These are phyloP conservation scores for Drosophila tripunctata DNA, from an alignment of 2,888 invertebrate species.

Conservation along the genomic window DNA sequence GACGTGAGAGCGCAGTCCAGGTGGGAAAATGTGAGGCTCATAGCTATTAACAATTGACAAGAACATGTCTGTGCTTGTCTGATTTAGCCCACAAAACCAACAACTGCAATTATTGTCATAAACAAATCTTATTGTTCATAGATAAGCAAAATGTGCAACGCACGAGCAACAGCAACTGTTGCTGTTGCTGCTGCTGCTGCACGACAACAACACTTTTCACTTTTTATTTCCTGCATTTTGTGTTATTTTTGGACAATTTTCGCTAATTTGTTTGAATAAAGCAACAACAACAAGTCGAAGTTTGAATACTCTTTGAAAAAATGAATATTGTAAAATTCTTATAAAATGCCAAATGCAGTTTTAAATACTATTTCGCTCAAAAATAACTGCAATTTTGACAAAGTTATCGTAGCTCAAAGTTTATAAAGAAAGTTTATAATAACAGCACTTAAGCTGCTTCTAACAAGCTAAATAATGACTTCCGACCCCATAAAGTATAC, in stretches of 20 bases:
- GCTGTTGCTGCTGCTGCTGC: slow-evolving; percentile 12
- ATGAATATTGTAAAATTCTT: no score
- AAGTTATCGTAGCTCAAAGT: no score
- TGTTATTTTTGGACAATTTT: slow-evolving; percentile 74
- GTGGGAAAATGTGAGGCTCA: slow-evolving; percentile 21
- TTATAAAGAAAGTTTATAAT: no score
- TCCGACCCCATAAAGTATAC: no score
- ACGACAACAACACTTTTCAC: slow-evolving; percentile 25
- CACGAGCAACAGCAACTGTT: slow-evolving; percentile 33
- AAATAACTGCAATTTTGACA: no score
- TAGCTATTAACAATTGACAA: slow-evolving; percentile 10
- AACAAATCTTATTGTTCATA: slow-evolving; percentile 63
- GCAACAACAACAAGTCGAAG: slow-evolving; percentile 21
- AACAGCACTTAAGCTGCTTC: no score
- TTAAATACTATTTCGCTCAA: no score
- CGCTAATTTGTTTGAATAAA: slow-evolving; percentile 66
- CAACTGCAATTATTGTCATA: slow-evolving; percentile 54
- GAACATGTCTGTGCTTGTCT: slow-evolving; percentile 1
- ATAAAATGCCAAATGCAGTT: no score
- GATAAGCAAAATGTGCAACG: slow-evolving; percentile 60
- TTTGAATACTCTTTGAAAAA: slow-evolving; percentile 19
- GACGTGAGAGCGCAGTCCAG: slow-evolving; percentile 39
- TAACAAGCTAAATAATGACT: no score
- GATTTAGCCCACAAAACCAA: not conserved
- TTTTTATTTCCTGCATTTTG: slow-evolving; percentile 62